Conservation (phyloP, 2,113 vertebrate genomes). For the Gadus chalcogrammus region DNA sequence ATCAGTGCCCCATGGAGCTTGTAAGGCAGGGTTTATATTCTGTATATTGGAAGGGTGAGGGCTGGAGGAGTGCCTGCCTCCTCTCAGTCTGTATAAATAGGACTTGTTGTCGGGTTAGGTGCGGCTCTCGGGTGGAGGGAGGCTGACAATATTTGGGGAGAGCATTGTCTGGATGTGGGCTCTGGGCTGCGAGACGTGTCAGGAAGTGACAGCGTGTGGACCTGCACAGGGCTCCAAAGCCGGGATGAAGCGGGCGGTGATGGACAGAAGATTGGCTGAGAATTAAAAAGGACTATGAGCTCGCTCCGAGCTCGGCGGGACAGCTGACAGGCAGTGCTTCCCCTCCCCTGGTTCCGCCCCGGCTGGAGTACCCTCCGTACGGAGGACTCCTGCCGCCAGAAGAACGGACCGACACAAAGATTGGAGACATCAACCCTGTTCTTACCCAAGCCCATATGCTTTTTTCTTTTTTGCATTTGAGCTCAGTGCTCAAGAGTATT, state of each 20-base stretch:
- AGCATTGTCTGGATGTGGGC: slow-evolving; percentile 59
- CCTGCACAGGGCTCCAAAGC: slow-evolving; percentile 66
- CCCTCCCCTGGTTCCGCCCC: slow-evolving; percentile 6
- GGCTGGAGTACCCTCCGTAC: slow-evolving; percentile 24
- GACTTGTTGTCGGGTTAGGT: not conserved
- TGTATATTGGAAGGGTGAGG: slow-evolving; percentile 5
- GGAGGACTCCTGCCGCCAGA: slow-evolving; percentile 25
- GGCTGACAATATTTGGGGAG: slow-evolving; percentile 58
- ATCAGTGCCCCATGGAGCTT: not conserved
- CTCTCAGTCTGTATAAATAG: too few species aligned
- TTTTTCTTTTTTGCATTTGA: too few species aligned
- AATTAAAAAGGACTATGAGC: slow-evolving; percentile 70
- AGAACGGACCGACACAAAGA: slow-evolving; percentile 31
- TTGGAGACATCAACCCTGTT: slow-evolving; percentile 15
- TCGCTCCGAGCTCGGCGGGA: slow-evolving; percentile 56
- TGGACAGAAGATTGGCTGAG: slow-evolving; percentile 74
- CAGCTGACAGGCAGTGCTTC: slow-evolving; percentile 62
- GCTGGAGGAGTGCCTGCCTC: slow-evolving; percentile 2
- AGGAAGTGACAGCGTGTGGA: slow-evolving; percentile 70
- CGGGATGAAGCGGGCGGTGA: slow-evolving; percentile 64
- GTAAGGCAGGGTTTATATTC: too few species aligned
- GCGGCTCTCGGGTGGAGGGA: slow-evolving; percentile 18
- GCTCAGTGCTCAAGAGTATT: too few species aligned
- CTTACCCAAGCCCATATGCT: too few species aligned
- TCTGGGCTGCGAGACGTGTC: slow-evolving; percentile 63